Percentiles rank a stretch among this genome's conserved stretches.
phyloP scores from a whole-genome alignment of 2,888 invertebrate species.

The Conchocele bisecta region DNA sequence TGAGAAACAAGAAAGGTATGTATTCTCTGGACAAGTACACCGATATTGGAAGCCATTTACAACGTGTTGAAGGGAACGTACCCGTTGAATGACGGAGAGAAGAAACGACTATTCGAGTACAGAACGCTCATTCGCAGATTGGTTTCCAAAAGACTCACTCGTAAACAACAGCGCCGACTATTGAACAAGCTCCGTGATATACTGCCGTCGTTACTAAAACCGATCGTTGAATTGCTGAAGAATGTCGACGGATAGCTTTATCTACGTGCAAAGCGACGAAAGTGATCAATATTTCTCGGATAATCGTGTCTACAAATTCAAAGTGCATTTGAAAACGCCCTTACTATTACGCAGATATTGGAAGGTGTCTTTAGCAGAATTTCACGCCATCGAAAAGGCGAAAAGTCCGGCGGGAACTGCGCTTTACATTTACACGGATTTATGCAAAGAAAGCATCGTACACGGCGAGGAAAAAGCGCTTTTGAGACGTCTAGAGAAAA shows the following conservation, averaged over 20 bases:
- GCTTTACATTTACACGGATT: constrained; percentile 12
- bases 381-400: background rate
- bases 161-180: too few species aligned
- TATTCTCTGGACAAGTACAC: too few species aligned
- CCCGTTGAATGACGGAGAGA: too few species aligned
- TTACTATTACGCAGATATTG: constrained; percentile 1
- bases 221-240: background rate
- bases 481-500: background rate
- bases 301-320: constrained; percentile 9
- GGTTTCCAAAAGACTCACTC: too few species aligned
- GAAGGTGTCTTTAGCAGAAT: constrained; percentile 20
- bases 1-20: too few species aligned
- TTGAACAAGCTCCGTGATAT: too few species aligned
- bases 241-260: constrained; percentile 17
- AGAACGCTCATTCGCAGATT: too few species aligned
- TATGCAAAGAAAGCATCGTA: constrained; percentile 19
- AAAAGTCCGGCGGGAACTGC: background rate
- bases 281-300: constrained; percentile 19
- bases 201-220: constrained; percentile 38
- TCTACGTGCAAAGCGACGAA: constrained; percentile 21
- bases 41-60: too few species aligned
- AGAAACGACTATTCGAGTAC: too few species aligned
- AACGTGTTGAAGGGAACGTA: too few species aligned
- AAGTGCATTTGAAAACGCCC: constrained; percentile 9
- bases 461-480: constrained; percentile 16